Evolutionary conservation across 1,140 invertebrate species (phyloP).

Genomic region (Drosophila melanogaster): DNA sequence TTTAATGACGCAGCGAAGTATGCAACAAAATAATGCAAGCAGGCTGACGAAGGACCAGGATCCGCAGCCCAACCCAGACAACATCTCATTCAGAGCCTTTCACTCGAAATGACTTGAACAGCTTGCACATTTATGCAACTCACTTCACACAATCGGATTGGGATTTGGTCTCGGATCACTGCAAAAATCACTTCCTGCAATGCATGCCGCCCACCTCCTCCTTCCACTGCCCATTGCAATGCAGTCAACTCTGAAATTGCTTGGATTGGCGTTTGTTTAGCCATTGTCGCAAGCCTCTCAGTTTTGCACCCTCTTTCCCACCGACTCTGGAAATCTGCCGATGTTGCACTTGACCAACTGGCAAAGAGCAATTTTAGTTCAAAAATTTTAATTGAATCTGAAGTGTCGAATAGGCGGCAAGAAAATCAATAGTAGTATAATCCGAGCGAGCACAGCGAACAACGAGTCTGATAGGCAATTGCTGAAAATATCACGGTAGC

Average conservation of each 20-base stretch:
- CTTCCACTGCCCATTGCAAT: conserved; percentile 29
- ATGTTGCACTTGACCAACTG: conserved; percentile 53
- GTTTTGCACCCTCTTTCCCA: not conserved
- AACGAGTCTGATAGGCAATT: not conserved
- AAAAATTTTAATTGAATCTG: conserved; percentile 67
- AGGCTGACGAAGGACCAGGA: conserved; percentile 18
- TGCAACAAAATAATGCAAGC: conserved; percentile 43
- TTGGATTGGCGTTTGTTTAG: conserved; percentile 62
- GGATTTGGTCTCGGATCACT: conserved; percentile 61
- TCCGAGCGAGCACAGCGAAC: not conserved
- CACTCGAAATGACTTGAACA: conserved; percentile 69
- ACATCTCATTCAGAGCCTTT: conserved; percentile 44
- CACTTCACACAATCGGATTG: conserved; percentile 58
- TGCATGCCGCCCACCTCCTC: conserved; percentile 9
- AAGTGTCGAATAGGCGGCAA: conserved; percentile 57
- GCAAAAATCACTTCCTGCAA: conserved; percentile 64
- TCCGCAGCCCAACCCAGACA: conserved; percentile 11
- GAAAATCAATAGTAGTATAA: conserved; percentile 27
- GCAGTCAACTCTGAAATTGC: conserved; percentile 71
- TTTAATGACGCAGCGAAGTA: conserved; percentile 70
- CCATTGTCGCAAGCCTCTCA: conserved; percentile 48
- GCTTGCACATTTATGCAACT: conserved; percentile 70
- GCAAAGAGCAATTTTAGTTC: conserved; percentile 36
- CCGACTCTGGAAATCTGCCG: conserved; percentile 37
- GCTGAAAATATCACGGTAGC: not conserved